Conservation (phyloP, 2,888 invertebrate species). For the Heteromyza rotundicornis region DNA sequence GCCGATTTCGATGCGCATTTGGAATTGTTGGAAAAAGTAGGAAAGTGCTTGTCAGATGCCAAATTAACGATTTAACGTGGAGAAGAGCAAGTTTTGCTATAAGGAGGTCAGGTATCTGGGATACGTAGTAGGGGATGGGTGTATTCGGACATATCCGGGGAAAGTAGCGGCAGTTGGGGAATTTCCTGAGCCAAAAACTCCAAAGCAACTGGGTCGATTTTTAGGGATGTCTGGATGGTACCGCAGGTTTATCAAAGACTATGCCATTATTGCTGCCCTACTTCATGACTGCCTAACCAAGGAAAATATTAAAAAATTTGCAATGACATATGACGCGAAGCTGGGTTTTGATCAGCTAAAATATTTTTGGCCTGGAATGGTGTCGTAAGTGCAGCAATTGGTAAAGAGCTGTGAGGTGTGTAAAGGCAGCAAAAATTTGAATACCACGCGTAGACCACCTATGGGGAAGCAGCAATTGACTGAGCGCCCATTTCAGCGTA, state of each 20-base stretch:
- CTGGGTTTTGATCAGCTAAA: conserved; percentile 12
- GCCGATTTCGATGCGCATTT: conserved; percentile 9
- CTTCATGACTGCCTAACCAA: neutral
- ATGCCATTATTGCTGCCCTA: conserved; percentile 14
- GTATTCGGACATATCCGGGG: conserved; percentile 14
- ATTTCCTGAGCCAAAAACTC: conserved; percentile 12
- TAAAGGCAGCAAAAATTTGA: conserved; percentile 16
- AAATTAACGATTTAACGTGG: conserved; percentile 18
- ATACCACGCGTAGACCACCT: conserved; percentile 16
- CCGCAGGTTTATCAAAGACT: conserved; percentile 23
- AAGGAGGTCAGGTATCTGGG: conserved; percentile 15
- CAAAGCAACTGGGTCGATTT: conserved; percentile 18
- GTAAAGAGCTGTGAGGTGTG: conserved; percentile 13
- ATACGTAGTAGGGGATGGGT: conserved; percentile 19
- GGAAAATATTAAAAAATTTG: conserved; percentile 1
- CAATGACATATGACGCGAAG: neutral
- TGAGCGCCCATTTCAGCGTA: conserved; percentile 15
- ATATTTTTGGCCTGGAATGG: conserved; percentile 28
- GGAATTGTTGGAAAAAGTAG: neutral
- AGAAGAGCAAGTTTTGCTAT: conserved; percentile 12
- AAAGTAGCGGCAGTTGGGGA: conserved; percentile 13
- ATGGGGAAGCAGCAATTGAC: conserved; percentile 11
- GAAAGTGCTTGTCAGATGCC: conserved; percentile 10
- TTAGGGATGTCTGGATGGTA: conserved; percentile 26
- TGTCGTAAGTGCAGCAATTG: neutral